These are phyloP conservation scores for Paracyclopina nana DNA, from an alignment of 1,140 invertebrate genomes.

Conservation along the genomic window DNA sequence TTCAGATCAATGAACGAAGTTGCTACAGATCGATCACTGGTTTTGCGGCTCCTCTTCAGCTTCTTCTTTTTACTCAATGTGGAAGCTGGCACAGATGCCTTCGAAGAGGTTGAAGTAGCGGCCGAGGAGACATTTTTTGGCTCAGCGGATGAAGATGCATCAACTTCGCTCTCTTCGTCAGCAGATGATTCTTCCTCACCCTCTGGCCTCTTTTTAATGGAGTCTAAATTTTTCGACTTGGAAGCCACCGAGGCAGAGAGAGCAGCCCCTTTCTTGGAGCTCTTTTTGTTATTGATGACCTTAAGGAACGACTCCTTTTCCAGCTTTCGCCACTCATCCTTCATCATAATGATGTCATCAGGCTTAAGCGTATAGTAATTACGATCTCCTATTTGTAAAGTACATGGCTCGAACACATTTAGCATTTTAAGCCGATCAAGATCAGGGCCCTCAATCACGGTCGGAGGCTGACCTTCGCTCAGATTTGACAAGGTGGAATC, in stretches of 20 bases:
- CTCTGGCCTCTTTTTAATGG: not conserved
- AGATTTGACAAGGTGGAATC: not conserved
- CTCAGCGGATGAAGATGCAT: not conserved
- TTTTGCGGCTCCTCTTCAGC: conserved; percentile 31
- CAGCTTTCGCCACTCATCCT: conserved; percentile 36
- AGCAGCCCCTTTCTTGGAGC: too few relatives aligned
- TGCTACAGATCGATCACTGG: conserved; percentile 19
- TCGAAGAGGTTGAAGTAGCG: too few relatives aligned
- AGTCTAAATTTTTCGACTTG: conserved; percentile 10
- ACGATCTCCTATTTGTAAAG: conserved; percentile 64
- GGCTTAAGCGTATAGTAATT: conserved; percentile 43
- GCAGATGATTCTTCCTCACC: not conserved
- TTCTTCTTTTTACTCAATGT: conserved; percentile 27
- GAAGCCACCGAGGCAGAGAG: too few relatives aligned
- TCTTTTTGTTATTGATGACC: not conserved
- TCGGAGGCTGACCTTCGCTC: not conserved
- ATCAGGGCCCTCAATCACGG: conserved; percentile 14
- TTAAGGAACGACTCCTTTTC: conserved; percentile 17
- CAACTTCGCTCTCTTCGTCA: conserved; percentile 8
- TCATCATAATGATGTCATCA: conserved; percentile 33
- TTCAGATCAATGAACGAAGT: conserved; percentile 26
- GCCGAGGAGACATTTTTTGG: too few relatives aligned
- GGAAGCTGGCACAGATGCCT: not conserved
- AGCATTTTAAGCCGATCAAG: conserved; percentile 42
- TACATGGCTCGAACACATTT: conserved; percentile 70